Evolutionary conservation across 2,797 vertebrate species (phyloP).

Genomic region (Muscicapa striata): DNA sequence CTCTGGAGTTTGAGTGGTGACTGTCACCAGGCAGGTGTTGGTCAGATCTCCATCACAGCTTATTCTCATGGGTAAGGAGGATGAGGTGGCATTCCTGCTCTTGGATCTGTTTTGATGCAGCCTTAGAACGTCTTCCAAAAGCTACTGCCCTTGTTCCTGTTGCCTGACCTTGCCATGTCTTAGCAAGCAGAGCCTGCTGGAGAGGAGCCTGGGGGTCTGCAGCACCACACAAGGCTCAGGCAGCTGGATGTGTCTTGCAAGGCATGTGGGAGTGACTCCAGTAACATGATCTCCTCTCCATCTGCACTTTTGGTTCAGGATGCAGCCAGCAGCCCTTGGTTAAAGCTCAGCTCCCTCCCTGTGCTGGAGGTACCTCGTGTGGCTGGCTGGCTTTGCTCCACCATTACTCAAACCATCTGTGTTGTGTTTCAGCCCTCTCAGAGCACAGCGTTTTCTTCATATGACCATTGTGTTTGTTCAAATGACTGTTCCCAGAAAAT

Average conservation of each 20-base stretch:
- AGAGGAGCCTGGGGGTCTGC: neutral
- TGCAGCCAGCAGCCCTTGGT: neutral
- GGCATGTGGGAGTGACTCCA: neutral
- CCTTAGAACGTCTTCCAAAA: neutral
- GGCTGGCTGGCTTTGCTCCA: neutral
- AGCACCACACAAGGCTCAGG: neutral
- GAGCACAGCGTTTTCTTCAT: neutral
- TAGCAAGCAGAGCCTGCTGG: neutral
- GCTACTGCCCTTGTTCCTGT: neutral
- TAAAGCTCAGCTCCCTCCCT: neutral
- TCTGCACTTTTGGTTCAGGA: neutral
- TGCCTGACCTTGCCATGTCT: neutral
- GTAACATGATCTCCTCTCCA: neutral
- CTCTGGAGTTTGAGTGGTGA: neutral
- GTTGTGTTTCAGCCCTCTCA: neutral
- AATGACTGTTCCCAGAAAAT: neutral
- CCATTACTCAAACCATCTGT: neutral
- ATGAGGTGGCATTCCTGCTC: neutral
- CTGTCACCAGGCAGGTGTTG: neutral
- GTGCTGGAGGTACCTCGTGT: rapidly evolving
- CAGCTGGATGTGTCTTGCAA: neutral
- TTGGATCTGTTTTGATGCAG: neutral
- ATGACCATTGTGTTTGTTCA: neutral
- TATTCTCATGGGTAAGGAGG: neutral
- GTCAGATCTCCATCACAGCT: neutral